Conservation (phyloP, 1,140 invertebrate species). For the Trichomalopsis sarcophagae region DNA sequence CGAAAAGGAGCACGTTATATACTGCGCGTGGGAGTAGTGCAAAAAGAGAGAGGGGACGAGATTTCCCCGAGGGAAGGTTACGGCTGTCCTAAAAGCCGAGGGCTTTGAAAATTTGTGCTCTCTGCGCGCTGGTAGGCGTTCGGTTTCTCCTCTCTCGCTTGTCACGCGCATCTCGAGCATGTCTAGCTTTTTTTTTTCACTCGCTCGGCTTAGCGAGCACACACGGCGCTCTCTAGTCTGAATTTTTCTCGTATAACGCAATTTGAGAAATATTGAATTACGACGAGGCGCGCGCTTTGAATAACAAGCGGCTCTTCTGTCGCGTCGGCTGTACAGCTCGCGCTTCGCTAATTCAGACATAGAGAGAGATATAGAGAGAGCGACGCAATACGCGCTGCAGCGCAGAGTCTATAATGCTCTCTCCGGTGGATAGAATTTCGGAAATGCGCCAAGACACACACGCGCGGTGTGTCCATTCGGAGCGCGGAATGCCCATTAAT, state of each 20-base stretch:
- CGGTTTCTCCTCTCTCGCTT: not conserved
- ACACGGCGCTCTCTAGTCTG: not conserved
- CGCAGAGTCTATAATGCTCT: not conserved
- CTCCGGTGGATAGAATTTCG: not conserved
- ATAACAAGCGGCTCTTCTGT: not conserved
- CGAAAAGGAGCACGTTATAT: no score
- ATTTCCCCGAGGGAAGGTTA: not conserved
- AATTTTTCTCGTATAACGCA: not conserved
- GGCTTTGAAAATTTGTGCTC: constrained; percentile 7
- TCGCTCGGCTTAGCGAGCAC: not conserved
- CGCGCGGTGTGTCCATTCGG: no score
- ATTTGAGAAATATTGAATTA: no score
- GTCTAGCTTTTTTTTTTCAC: no score
- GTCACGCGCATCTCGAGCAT: not conserved
- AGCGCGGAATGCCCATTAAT: not conserved
- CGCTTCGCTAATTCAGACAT: not conserved
- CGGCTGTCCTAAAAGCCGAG: not conserved
- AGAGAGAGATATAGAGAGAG: not conserved
- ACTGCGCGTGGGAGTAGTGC: not conserved
- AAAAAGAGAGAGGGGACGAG: constrained; percentile 8
- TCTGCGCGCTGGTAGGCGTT: not conserved
- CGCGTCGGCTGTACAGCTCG: not conserved
- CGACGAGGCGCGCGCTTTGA: not conserved
- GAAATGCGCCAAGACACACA: not conserved
- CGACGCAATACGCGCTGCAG: not conserved